phyloP scores from a whole-genome alignment of 2,888 invertebrate species.

The Strigamia crassipes region DNA sequence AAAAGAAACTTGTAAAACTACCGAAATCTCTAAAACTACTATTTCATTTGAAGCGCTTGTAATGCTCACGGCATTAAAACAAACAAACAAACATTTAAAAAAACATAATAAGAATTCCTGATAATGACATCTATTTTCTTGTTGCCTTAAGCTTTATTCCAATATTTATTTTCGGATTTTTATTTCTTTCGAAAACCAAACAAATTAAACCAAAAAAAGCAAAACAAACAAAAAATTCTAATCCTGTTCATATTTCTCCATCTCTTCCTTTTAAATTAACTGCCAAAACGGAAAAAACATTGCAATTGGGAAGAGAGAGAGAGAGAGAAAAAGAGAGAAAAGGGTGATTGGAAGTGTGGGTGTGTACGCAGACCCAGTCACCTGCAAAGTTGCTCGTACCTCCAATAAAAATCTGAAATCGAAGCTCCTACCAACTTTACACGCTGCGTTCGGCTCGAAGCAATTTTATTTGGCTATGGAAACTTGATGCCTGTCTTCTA shows the following conservation, averaged over 20 bases:
- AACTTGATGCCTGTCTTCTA: not conserved
- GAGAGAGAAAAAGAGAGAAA: not conserved
- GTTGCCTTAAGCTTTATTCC: not conserved
- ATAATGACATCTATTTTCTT: no score
- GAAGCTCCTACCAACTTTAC: conserved; percentile 25
- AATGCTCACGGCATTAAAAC: no score
- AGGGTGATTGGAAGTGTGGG: not conserved
- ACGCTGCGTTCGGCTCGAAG: conserved; percentile 13
- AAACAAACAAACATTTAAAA: no score
- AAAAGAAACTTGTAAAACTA: no score
- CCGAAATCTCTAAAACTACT: no score
- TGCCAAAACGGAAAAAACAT: conserved; percentile 12
- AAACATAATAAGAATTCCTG: no score
- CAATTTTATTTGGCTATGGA: conserved; percentile 34
- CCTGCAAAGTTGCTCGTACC: not conserved
- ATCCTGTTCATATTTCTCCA: not conserved
- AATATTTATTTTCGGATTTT: not conserved
- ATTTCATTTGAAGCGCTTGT: no score
- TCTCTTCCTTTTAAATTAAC: not conserved
- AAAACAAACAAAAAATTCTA: not conserved
- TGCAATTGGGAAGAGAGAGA: not conserved
- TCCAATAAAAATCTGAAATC: conserved; percentile 32
- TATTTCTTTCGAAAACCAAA: not conserved
- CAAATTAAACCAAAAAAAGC: not conserved
- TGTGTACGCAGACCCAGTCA: not conserved